Evolutionary conservation across 2,888 invertebrate species (phyloP), one percentile per base, ranked within the genome.

Genomic region (Bellardia bayeri): DNA sequence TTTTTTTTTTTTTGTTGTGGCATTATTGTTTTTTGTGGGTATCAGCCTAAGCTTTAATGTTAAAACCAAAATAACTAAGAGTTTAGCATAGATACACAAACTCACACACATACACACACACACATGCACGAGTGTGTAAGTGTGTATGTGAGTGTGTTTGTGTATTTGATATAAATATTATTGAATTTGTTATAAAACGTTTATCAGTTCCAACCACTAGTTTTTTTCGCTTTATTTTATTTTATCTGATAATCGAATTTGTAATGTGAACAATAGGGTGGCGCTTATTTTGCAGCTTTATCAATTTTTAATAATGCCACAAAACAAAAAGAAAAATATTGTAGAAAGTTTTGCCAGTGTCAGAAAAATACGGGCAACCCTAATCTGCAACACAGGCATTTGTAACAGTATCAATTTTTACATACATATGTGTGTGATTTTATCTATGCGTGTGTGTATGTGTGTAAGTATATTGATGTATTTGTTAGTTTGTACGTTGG

Each of bases 221-320:
- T 51, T 45, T 49, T 40, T 64, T 42, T 61, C 56, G 54, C 14
- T 74, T 9, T 42, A 37, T 76, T 64, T 6, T n/a, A 49, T 78
- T 86, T 82, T 82, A 86, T 86, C 86, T 86, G 40, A 82, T 86
- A 86, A 86, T 86, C 86, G 86, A 86, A 86, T 88, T 84, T 84
- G 83, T 78, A 69, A 64, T 69, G 6, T 37, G 37, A 6, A 83
- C 58, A 86, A 69, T 64, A 82, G 63, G 23, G 23, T 23, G 23
- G 23, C 23, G 23, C 1, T 23, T 23, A 23, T 23, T 23, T 23
- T 23, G 23, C 23, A 23, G 23, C 23, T 23, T 23, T 23, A 23
- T 23, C 23, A 1, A 23, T 23, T 23, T 23, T 23, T 23, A 23
- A 23, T 23, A 23, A 23, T 23, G 23, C 23, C 23, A 23, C 23